Base-by-base conservation (phyloP, 1,140 invertebrate species). In the Cryptotermes secundus region DNA sequence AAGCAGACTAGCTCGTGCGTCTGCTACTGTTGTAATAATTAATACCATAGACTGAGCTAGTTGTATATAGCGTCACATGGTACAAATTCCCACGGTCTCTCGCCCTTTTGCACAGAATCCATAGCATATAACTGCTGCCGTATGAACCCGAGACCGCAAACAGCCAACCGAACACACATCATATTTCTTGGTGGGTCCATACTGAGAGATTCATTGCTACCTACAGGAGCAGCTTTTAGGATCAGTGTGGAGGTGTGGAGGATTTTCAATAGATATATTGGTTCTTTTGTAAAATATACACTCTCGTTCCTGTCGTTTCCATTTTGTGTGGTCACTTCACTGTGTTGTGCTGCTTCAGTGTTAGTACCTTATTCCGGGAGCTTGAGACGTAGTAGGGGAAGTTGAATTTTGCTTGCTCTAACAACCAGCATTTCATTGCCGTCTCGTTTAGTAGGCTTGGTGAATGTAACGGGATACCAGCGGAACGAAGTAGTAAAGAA, bases 221-320 rank as follows among this genome's bases (percentile, higher is more conserved):
- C 59, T 72, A 14, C 59, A 72, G n/a, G 1, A 16, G 26, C 59
- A 72, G 59, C 59, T 72, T 72, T 72, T 72, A 72, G 45, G 45
- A 19, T 49, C 45, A 31, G 59, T 72, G 59, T n/a, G 59, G 31
- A 72, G 1, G 59, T 72, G 26, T 72, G n/a, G n/a, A n/a, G 59
- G n/a, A 31, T 72, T n/a, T 72, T 72, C 59, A 72, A 72, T 31
- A 72, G 59, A 31, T 72, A 72, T 72, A 72, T 72, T 31, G 59
- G 31, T 72, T 72, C 59, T 72, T 72, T 72, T 72, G 59, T 72
- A 72, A 72, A 72, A 72, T 72, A 72, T 72, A 72, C 59, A 72
- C 26, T 14, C 9, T n/a, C 26, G 59, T n/a, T 31, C 59, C 31
- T n/a, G n/a, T n/a, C 7, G 26, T n/a, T 12, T 72, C 59, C 59